phyloP scores from a whole-genome alignment of 2,888 invertebrate genomes.

The Himalopsyche kuldschensis region DNA sequence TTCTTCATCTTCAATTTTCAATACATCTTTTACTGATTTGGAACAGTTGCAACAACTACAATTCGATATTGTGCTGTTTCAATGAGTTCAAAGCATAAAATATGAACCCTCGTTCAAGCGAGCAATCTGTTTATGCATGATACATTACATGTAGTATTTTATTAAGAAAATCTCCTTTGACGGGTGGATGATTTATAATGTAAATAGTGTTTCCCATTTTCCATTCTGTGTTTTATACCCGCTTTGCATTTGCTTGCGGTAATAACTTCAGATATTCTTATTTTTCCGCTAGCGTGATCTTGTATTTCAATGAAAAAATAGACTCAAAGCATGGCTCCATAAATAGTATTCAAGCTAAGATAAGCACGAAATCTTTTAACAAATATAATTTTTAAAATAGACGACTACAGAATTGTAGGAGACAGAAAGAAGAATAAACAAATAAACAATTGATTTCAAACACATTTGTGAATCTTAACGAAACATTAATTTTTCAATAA shows the following conservation, averaged over 20 bases:
- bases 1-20: constrained; percentile 17
- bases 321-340: constrained; percentile 8
- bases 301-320: constrained; percentile 6
- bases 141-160: constrained; percentile 33
- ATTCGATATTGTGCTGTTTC: background rate
- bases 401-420: too few species aligned
- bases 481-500: too few species aligned
- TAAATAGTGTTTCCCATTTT: constrained; percentile 27
- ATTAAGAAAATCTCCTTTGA: constrained; percentile 37
- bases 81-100: background rate
- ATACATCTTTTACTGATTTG: constrained; percentile 18
- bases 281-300: constrained; percentile 15
- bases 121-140: constrained; percentile 27
- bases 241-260: constrained; percentile 16
- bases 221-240: constrained; percentile 5
- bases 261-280: constrained; percentile 23
- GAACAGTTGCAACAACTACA: background rate
- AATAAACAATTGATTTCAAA: too few species aligned
- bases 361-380: background rate
- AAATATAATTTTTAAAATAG: too few species aligned
- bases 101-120: constrained; percentile 1
- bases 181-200: constrained; percentile 37
- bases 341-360: background rate
- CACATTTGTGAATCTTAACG: too few species aligned
- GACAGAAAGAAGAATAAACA: too few species aligned